Conservation (phyloP, 2,888 invertebrate genomes). For the Agrochola litura region DNA sequence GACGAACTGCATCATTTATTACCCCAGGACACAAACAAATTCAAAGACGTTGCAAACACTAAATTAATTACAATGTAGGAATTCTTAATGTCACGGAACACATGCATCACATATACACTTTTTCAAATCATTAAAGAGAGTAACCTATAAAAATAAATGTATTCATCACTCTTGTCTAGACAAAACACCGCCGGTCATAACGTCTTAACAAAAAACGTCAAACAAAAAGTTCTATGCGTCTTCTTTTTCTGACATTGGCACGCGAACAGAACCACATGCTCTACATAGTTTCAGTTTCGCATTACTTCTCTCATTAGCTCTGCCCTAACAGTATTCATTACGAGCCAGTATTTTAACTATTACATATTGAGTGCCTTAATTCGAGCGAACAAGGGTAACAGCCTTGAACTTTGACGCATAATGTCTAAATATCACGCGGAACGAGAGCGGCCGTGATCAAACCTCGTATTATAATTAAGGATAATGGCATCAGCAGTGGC, state of each 20-base stretch:
- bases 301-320: slow-evolving; percentile 56
- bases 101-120: slow-evolving; percentile 17
- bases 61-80: slow-evolving; percentile 28
- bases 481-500: slow-evolving; percentile 54
- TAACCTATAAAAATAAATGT: slow-evolving; percentile 62
- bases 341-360: slow-evolving; percentile 46
- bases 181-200: slow-evolving; percentile 67
- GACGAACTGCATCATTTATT: slow-evolving; percentile 22
- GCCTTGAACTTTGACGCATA: slow-evolving; percentile 69
- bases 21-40: slow-evolving; percentile 30
- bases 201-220: slow-evolving; percentile 59
- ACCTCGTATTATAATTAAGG: slow-evolving; percentile 55
- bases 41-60: slow-evolving; percentile 17
- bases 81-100: slow-evolving; percentile 13
- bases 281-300: slow-evolving; percentile 61
- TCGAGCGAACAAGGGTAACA: slow-evolving; percentile 56
- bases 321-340: slow-evolving; percentile 51
- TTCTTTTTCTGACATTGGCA: slow-evolving; percentile 77
- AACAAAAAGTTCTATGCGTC: slow-evolving; percentile 71
- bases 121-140: slow-evolving; percentile 59
- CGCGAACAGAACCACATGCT: slow-evolving; percentile 68
- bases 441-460: slow-evolving; percentile 66
- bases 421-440: slow-evolving; percentile 74
- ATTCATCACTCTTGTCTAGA: slow-evolving; percentile 72
- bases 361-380: slow-evolving; percentile 57